These are phyloP conservation scores for Dendrolimus kikuchii DNA, from an alignment of 1,140 invertebrate genomes.

Conservation along the genomic window DNA sequence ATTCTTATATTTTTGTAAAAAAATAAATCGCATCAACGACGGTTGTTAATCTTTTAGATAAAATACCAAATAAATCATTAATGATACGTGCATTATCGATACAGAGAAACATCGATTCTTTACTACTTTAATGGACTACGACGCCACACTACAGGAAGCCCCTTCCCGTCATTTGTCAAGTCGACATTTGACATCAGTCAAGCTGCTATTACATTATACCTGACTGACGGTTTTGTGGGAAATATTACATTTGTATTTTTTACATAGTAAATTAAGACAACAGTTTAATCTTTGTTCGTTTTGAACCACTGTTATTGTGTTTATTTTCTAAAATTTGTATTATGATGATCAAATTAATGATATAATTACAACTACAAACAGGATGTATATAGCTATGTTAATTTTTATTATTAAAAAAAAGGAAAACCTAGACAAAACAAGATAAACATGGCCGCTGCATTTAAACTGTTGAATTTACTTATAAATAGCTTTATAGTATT, in stretches of 20 bases:
- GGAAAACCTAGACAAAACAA: too few species aligned
- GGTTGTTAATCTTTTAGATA: conserved; percentile 18
- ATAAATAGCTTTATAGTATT: too few species aligned
- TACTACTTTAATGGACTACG: conserved; percentile 31
- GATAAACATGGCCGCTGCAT: too few species aligned
- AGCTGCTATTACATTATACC: conserved; percentile 32
- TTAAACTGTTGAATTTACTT: too few species aligned
- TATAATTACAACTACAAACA: too few species aligned
- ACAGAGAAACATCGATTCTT: conserved; percentile 39
- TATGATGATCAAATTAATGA: too few species aligned
- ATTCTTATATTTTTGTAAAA: neutral
- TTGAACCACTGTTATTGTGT: neutral
- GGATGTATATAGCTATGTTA: too few species aligned
- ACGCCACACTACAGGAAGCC: conserved; percentile 53
- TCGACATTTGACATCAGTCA: conserved; percentile 68
- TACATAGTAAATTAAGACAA: neutral
- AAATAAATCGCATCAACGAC: conserved; percentile 13
- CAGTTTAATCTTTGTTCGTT: too few species aligned
- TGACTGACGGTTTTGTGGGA: conserved; percentile 16
- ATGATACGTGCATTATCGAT: conserved; percentile 40
- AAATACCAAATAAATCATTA: conserved; percentile 31
- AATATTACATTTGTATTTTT: conserved; percentile 2
- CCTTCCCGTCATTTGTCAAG: conserved; percentile 54
- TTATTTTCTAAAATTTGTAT: too few species aligned
- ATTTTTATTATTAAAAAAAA: too few species aligned